Conservation (phyloP, 2,888 invertebrate species). For the Aspidiotus rigidus region DNA sequence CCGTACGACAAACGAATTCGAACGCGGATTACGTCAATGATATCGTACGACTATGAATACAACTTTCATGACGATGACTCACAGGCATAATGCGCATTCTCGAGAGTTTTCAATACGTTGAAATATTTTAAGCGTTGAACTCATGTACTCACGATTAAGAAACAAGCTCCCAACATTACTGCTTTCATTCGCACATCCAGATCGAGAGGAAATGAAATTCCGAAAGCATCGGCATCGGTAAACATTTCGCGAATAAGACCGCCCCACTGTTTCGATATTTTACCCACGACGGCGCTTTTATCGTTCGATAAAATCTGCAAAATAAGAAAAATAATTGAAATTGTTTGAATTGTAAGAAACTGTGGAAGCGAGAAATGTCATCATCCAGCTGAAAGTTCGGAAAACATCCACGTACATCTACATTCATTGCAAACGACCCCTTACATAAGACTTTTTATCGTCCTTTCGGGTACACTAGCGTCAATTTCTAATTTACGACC, state of each 20-base stretch:
- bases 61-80: too few relatives aligned
- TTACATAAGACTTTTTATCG: too few relatives aligned
- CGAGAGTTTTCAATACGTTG: too few relatives aligned
- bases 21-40: too few relatives aligned
- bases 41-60: too few relatives aligned
- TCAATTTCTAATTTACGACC: too few relatives aligned
- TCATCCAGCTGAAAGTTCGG: background rate
- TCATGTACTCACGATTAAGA: constrained; percentile 60
- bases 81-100: too few relatives aligned
- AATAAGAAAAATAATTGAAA: constrained; percentile 34
- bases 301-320: constrained; percentile 64
- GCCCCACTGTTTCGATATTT: constrained; percentile 83
- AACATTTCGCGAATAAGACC: constrained; percentile 71
- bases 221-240: constrained; percentile 80
- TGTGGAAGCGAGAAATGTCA: background rate
- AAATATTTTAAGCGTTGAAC: background rate
- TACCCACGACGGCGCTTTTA: constrained; percentile 67
- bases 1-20: too few relatives aligned
- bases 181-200: constrained; percentile 78
- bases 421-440: background rate
- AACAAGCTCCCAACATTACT: constrained; percentile 66
- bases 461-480: too few relatives aligned
- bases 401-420: too few relatives aligned
- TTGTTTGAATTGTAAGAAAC: constrained; percentile 8
- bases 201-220: constrained; percentile 82